Percentiles rank a stretch among this genome's conserved stretches.
Conservation (phyloP, 2,888 invertebrate species). For the Lepidocyrtoides sp. region DNA sequence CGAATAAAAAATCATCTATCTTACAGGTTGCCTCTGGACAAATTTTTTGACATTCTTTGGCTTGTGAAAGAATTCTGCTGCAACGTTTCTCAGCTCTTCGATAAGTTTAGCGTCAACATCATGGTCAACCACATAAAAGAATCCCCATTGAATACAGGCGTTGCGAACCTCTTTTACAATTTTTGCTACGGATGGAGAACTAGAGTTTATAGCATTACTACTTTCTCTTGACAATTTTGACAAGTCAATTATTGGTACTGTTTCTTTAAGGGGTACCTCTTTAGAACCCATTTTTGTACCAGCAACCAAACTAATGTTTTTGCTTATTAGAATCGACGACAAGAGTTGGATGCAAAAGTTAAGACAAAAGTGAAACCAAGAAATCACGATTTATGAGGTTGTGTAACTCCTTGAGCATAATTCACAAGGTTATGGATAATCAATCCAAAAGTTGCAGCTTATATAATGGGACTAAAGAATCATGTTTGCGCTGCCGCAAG, state of each 20-base stretch:
- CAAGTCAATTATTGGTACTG: conserved; percentile 81
- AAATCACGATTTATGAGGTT: too few species aligned
- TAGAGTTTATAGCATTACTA: conserved; percentile 12
- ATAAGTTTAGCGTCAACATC: conserved; percentile 64
- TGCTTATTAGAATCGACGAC: too few species aligned
- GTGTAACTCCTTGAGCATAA: too few species aligned
- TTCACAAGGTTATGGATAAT: too few species aligned
- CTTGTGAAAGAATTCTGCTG: conserved; percentile 77
- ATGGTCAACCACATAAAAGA: conserved; percentile 82
- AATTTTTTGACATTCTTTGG: conserved; percentile 78
- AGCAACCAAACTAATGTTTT: too few species aligned
- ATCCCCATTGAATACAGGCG: conserved; percentile 82
- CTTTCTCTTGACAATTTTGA: conserved; percentile 48
- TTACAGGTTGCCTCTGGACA: conserved; percentile 77
- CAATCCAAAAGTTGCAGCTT: too few species aligned
- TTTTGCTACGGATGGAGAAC: conserved; percentile 27
- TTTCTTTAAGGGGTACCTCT: conserved; percentile 9
- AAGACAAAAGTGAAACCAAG: too few species aligned
- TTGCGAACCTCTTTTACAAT: conserved; percentile 74
- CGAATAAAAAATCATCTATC: neutral
- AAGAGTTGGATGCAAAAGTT: too few species aligned
- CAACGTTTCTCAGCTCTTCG: conserved; percentile 57
- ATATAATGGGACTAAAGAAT: too few species aligned
- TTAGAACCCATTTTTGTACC: conserved; percentile 35
- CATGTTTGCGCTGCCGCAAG: too few species aligned